Conservation (phyloP, 2,113 vertebrate genomes). For the Terrapene triunguis region DNA sequence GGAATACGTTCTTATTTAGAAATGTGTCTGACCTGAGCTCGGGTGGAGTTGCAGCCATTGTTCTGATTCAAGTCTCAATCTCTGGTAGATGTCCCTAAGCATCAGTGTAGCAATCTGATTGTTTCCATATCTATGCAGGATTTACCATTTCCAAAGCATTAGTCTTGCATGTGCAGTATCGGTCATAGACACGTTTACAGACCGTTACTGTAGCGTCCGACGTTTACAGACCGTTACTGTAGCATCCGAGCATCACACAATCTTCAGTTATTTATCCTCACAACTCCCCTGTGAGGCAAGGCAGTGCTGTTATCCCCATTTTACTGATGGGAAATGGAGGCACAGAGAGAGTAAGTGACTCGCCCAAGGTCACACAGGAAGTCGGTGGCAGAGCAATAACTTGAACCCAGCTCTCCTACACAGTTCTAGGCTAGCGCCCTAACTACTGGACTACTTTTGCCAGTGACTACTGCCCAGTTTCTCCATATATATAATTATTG, state of each 20-base stretch:
- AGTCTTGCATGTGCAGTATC: not conserved
- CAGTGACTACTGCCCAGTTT: not conserved
- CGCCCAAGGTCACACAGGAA: not conserved
- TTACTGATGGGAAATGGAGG: not conserved
- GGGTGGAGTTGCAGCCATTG: rapidly evolving
- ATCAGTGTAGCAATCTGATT: rapidly evolving
- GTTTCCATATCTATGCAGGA: not conserved
- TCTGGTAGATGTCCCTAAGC: not conserved
- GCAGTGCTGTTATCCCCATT: not conserved
- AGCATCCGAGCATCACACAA: not conserved
- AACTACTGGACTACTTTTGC: not conserved
- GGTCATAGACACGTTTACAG: not conserved
- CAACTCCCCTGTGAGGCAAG: not conserved
- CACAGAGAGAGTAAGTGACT: not conserved
- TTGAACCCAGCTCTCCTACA: not conserved
- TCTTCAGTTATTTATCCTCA: not conserved
- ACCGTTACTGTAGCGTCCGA: no score
- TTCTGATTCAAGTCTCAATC: not conserved
- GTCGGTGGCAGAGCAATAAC: not conserved
- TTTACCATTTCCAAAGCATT: not conserved
- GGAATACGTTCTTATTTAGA: not conserved
- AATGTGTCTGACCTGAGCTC: rapidly evolving
- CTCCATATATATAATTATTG: not conserved
- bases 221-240: not conserved
- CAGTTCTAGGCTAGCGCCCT: not conserved